Evolutionary conservation across 2,113 vertebrate species (phyloP).

Genomic region (Myocastor coypus): DNA sequence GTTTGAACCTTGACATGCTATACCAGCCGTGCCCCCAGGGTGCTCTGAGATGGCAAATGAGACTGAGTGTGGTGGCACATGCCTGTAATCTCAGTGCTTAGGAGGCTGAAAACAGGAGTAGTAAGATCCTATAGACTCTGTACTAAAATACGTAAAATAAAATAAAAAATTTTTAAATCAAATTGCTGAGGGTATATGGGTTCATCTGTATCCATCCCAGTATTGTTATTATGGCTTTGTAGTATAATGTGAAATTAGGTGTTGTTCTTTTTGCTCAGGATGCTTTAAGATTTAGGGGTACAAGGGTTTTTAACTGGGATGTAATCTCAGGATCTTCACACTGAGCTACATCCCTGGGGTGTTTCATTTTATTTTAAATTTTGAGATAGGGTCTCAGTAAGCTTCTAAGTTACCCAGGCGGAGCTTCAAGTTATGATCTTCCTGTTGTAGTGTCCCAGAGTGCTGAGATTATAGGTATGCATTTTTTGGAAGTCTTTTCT

Average conservation of each 20-base stretch:
- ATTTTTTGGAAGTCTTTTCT: slow-evolving; percentile 17
- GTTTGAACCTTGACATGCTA: too few relatives aligned
- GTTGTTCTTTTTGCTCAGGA: not conserved
- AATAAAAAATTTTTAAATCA: too few relatives aligned
- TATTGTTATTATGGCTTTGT: not conserved
- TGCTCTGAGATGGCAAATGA: too few relatives aligned
- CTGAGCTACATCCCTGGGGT: not conserved
- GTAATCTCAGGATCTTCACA: not conserved
- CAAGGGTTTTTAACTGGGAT: not conserved
- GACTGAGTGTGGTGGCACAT: too few relatives aligned
- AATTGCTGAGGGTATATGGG: not conserved
- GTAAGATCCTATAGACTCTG: too few relatives aligned
- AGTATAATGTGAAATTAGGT: not conserved
- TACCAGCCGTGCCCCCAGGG: too few relatives aligned
- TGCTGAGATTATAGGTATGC: too few relatives aligned
- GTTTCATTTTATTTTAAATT: not conserved
- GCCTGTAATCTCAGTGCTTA: too few relatives aligned
- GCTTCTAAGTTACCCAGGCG: not conserved
- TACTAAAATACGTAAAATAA: too few relatives aligned
- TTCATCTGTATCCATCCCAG: not conserved
- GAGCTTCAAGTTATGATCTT: not conserved
- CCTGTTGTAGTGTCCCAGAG: not conserved
- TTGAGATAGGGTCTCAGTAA: not conserved
- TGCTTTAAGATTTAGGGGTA: not conserved
- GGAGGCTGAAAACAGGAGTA: too few relatives aligned